Conservation (phyloP, 2,888 invertebrate species). For the Trypoxylon attenuatum region DNA sequence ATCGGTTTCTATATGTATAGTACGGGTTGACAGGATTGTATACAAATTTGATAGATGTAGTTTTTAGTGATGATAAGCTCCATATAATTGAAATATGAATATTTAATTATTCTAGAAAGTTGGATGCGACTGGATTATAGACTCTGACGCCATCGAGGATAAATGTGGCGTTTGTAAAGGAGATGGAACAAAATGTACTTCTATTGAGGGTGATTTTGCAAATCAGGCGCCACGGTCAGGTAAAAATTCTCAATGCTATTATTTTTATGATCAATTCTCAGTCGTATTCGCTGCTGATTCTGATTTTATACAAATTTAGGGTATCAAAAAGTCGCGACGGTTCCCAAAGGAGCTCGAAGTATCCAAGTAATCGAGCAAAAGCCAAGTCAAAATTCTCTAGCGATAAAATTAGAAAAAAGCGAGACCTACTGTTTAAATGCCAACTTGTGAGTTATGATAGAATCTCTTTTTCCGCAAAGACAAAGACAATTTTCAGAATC, state of each 20-base stretch:
- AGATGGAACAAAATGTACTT: constrained; percentile 87
- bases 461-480: no score
- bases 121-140: constrained; percentile 93
- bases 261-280: no score
- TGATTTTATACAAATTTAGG: no score
- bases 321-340: constrained; percentile 78
- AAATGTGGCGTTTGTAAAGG: constrained; percentile 92
- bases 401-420: constrained; percentile 83
- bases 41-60: no score
- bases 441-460: constrained; percentile 72
- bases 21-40: no score
- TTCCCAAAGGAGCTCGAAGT: constrained; percentile 87
- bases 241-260: constrained; percentile 10
- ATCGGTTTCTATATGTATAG: no score
- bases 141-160: constrained; percentile 87
- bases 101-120: constrained; percentile 81
- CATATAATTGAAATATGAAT: not conserved
- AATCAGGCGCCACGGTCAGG: not conserved
- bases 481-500: no score
- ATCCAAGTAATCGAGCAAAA: constrained; percentile 84
- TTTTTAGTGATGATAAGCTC: no score
- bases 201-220: constrained; percentile 77
- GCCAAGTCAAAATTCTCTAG: constrained; percentile 79
- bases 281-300: no score
- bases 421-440: constrained; percentile 87